Base-by-base conservation (phyloP, 2,888 invertebrate genomes). In the Himalopsyche kuldschensis region DNA sequence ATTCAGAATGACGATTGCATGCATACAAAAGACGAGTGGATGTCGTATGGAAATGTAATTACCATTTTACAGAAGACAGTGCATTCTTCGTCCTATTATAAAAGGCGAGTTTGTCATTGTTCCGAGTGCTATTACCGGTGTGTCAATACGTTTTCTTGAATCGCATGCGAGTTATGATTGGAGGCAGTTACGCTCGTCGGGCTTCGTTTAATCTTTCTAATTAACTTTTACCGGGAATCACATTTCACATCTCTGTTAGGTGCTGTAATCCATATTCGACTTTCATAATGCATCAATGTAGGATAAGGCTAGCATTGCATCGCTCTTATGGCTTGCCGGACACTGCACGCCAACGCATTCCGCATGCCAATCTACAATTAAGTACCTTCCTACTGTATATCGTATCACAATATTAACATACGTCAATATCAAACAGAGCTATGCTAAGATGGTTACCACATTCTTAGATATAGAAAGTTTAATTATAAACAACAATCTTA, bases 221-320 rank as follows among this genome's bases (percentile, higher is more conserved):
- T 76, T 76, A 76, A 10, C 27, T 76, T 10, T 35, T 35, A 46
- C 75, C 75, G 55, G 47, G 79, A 79, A 79, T 46, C 30, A 48
- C 79, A 79, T 46, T 48, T 79, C 79, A 79, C 79, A 79, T 80
- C 47, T 46, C 47, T 11, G 75, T 35, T 46, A 75, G 32, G 32
- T 80, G 80, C 63, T 75, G 69, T 80, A 80, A 80, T 80, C 41
- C 41, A 75, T 75, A 35, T 76, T 32, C 24, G 46, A 80, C 80
- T 80, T 80, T 80, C 80, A 80, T 80, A 80, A 75, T 75, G 46
- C 75, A 41, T 75, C 63, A 35, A 80, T 24, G 30, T 69, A 69
- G 30, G 27, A 69, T 69, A 69, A 69, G 11, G 69, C 69, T 27
- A 3, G 69, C 27, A 63, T 69, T 69, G 69, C 69, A 30, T 27